Base-by-base conservation (phyloP, 2,888 invertebrate genomes). In the Cremastobaeus sp. region DNA sequence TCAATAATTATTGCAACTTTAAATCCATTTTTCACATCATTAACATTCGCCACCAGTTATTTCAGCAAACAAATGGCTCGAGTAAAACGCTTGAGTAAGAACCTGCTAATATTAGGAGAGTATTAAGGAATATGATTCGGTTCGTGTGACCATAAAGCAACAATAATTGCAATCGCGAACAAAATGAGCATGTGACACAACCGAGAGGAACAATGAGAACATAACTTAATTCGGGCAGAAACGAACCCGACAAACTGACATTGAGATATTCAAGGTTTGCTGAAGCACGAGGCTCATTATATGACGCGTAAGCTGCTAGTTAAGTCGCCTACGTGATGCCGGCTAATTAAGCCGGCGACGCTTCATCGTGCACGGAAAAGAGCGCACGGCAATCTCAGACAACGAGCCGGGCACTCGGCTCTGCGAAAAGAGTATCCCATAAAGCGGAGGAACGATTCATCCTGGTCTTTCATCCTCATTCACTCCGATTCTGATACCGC, bases 311-410 rank as follows among this genome's bases (percentile, higher is more conserved):
- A 68, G 76, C 65, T 60, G 76, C 74, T 76, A 76, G 74, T 74
- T 72, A 65, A 74, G 69, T 73, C 72, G 74, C 69, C 71, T 72
- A 76, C 74, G 68, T 76, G 76, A 68, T 71, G 64, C 48, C 62
- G 65, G 74, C 75, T 79, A 78, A 78, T 78, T 79, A 77, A 79
- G 77, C 74, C 47, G 57, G 45, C 48, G 73, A 76, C 69, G 70
- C 73, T 6, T 11, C 9, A 69, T 62, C 32, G 55, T 57, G 32
- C 54, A 34, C 34, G 54, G 25, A 39, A 30, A 20, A 30, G 34
- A 50, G 45, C 52, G 52, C 48, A 43, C 68, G 59, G 71, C 43
- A 41, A 54, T 50, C 37, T 25, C 52, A 37, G 52, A 47, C 48
- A 64, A 72, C 64, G 55, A 54, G 59, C 57, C 18, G 25, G 28